phyloP scores from a whole-genome alignment of 2,888 invertebrate genomes.

The Dicycla oo region DNA sequence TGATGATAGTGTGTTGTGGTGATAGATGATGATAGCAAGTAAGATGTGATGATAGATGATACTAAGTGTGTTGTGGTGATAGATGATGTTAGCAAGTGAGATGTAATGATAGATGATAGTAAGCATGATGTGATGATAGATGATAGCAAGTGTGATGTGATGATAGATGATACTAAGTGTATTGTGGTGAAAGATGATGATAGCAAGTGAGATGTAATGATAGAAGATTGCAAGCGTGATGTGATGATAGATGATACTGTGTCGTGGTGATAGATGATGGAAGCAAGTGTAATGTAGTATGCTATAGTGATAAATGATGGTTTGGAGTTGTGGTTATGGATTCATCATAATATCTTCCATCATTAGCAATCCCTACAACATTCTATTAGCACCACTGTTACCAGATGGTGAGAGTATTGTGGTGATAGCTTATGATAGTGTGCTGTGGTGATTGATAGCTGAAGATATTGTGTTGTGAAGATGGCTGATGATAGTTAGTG shows the following conservation, averaged over 20 bases:
- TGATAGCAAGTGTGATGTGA: too few species aligned
- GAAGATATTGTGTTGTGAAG: background rate
- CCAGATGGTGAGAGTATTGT: background rate
- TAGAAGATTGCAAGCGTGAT: too few species aligned
- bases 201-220: background rate
- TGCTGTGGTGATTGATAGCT: background rate
- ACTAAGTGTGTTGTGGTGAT: background rate
- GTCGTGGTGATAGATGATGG: background rate
- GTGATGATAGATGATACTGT: background rate
- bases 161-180: too few species aligned
- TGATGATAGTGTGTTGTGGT: background rate
- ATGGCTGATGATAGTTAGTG: background rate
- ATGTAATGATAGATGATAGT: background rate
- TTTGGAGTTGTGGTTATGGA: too few species aligned
- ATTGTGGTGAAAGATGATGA: background rate
- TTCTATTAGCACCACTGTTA: background rate
- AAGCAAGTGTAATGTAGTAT: accelerated
- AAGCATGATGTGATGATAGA: background rate
- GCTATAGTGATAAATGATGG: background rate
- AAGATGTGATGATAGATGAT: background rate
- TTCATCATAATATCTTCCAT: background rate
- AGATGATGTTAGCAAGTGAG: too few species aligned
- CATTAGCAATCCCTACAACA: background rate
- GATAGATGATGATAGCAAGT: background rate
- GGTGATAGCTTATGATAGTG: background rate